A percentile compares a stretch with the other conserved stretches of the same genome.
These are phyloP conservation scores for Dryobotodes eremita DNA, from an alignment of 2,888 invertebrate genomes.

Conservation along the genomic window DNA sequence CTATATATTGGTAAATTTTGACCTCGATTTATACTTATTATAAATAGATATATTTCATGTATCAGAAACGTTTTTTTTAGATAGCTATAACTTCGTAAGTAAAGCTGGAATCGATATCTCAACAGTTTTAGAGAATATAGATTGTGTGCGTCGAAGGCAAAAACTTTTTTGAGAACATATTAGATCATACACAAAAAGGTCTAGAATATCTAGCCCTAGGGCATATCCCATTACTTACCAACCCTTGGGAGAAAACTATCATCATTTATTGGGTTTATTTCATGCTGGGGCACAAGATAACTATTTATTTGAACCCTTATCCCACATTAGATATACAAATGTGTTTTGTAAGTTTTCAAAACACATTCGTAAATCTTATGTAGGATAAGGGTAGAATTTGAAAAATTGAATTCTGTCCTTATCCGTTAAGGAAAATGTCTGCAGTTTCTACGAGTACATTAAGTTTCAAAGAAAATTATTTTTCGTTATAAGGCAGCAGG, in stretches of 20 bases:
- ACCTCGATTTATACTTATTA: background rate
- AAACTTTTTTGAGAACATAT: constrained; percentile 1
- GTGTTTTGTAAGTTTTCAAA: no score
- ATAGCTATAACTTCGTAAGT: background rate
- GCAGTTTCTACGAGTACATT: no score
- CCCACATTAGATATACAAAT: no score
- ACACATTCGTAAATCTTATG: background rate
- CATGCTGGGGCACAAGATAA: background rate
- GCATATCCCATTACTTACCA: constrained; percentile 13
- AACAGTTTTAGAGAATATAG: background rate
- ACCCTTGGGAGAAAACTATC: background rate
- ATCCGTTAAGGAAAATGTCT: background rate
- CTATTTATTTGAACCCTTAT: background rate
- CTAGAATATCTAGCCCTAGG: constrained; percentile 2
- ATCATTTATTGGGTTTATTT: constrained; percentile 14
- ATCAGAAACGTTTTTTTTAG: background rate
- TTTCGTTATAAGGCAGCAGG: no score
- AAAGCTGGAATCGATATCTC: background rate
- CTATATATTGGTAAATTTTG: background rate
- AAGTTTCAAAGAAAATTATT: no score
- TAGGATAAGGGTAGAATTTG: background rate
- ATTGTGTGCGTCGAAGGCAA: background rate
- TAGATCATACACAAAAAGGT: background rate
- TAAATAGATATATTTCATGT: no score
- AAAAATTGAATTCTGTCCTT: background rate